phyloP scores from a whole-genome alignment of 2,797 vertebrate species.

The Coracias cyanogaster region DNA sequence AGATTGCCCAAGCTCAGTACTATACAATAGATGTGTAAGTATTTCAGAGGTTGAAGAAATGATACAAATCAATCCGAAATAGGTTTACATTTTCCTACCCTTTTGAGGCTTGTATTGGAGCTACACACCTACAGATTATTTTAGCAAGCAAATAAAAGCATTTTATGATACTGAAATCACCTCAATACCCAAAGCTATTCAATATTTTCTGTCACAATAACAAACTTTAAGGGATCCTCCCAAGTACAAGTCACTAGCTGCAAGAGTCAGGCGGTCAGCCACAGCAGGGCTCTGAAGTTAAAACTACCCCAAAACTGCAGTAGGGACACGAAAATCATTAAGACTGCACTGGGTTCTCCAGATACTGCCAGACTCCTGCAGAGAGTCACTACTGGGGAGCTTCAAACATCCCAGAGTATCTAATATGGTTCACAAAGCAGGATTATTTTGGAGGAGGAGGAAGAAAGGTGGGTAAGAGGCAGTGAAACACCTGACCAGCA shows the following conservation, averaged over 20 bases:
- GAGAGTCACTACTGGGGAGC: not conserved
- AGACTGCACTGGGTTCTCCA: not conserved
- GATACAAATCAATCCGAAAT: not conserved
- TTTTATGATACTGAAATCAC: not conserved
- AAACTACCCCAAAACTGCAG: not conserved
- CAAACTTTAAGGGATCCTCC: not conserved
- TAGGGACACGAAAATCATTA: not conserved
- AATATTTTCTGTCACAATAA: not conserved
- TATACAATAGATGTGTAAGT: not conserved
- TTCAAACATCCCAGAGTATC: not conserved
- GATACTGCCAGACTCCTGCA: not conserved
- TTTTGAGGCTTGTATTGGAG: not conserved
- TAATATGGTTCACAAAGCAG: accelerated
- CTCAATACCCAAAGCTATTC: not conserved
- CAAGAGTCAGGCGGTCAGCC: not conserved
- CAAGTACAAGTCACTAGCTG: not conserved
- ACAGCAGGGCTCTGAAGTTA: not conserved
- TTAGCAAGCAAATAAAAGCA: not conserved
- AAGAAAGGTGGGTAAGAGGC: not conserved
- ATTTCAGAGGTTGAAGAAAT: not conserved
- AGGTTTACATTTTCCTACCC: not conserved
- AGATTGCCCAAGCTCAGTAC: not conserved
- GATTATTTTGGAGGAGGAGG: not conserved
- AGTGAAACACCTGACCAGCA: not conserved
- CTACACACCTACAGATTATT: not conserved